Conservation (phyloP, 2,888 invertebrate genomes). For the Apeira syringaria region DNA sequence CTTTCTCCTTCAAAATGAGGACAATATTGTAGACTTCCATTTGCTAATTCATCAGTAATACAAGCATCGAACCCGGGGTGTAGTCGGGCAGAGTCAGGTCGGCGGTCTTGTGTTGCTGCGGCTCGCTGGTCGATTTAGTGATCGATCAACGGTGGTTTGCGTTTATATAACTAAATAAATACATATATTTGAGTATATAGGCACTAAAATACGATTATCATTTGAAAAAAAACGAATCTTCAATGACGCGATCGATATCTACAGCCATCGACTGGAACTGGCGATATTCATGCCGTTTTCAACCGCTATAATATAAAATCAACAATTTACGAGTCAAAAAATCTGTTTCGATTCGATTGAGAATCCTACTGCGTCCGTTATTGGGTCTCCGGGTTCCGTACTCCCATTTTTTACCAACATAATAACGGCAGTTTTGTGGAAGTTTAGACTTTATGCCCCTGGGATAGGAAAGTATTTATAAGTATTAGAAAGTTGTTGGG, state of each 20-base stretch:
- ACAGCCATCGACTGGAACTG: conserved; percentile 21
- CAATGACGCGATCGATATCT: conserved; percentile 13
- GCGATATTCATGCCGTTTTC: conserved; percentile 28
- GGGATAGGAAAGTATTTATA: conserved; percentile 39
- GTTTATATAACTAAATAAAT: no score
- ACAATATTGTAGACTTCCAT: no score
- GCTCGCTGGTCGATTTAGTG: no score
- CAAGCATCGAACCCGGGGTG: no score
- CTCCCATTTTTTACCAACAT: conserved; percentile 39
- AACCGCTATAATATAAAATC: conserved; percentile 37
- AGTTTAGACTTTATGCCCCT: conserved; percentile 43
- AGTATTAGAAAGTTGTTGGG: conserved; percentile 43
- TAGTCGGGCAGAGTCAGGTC: no score
- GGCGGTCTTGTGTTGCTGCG: no score
- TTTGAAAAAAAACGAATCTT: no score
- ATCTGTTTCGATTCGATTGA: conserved; percentile 61
- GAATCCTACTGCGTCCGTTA: conserved; percentile 60
- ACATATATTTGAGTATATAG: no score
- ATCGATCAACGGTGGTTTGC: no score
- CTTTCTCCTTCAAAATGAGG: no score
- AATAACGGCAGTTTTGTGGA: conserved; percentile 29
- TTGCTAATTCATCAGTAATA: no score
- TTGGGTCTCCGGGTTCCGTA: conserved; percentile 55
- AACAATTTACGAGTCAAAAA: conserved; percentile 59
- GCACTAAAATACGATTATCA: no score